Evolutionary conservation across 2,797 vertebrate species (phyloP), one percentile per base, ranked within the genome.

Genomic region (Tragelaphus eurycerus): DNA sequence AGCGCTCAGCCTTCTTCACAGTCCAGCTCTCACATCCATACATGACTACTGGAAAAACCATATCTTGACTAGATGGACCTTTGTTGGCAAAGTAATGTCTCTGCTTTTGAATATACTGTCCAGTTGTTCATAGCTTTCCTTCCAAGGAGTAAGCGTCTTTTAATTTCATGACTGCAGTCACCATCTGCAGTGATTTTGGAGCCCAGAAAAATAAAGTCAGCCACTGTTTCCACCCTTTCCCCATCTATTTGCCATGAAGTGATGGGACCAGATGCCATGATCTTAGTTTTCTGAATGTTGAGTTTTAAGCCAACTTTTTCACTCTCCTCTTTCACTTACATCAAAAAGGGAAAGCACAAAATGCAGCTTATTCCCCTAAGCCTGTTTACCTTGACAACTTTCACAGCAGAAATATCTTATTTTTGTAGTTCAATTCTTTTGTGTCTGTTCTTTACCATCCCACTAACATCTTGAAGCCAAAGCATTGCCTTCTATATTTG

Each of bases 311-410:
- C 38, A 38, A 38, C 38, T 38, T 38, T 38, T 38, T 38, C 38
- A 38, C 38, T 38, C 38, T 38, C 38, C 38, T 38, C 34, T 23
- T 71, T 71, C 64, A 71, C 34, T 71, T 38, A 12, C 34, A 38
- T 21, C 5, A 60, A 29, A 6, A 38, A 0, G 2, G 25, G 7
- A n/a, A 86, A 43, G 19, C 34, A 43, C 46, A 38, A 6, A 11
- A 23, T 29, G 1, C 54, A 31, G 3, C 16, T 38, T 90, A 19
- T 85, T n/a, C 60, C 74, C 12, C 6, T 34, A 38, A n/a, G 7
- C 10, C 31, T 81, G 13, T 16, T 34, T 14, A 57, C 19, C 38
- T 59, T 81, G 29, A 34, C 46, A 16, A 15, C 1, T 19, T 6
- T 48, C 52, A 48, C 43, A 43, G 64, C 8, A 93, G 81, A 89